A percentile compares a stretch with the other conserved stretches of the same genome.
These are phyloP conservation scores for Hippocampus mohnikei DNA, from an alignment of 2,113 vertebrate genomes.

Conservation along the genomic window DNA sequence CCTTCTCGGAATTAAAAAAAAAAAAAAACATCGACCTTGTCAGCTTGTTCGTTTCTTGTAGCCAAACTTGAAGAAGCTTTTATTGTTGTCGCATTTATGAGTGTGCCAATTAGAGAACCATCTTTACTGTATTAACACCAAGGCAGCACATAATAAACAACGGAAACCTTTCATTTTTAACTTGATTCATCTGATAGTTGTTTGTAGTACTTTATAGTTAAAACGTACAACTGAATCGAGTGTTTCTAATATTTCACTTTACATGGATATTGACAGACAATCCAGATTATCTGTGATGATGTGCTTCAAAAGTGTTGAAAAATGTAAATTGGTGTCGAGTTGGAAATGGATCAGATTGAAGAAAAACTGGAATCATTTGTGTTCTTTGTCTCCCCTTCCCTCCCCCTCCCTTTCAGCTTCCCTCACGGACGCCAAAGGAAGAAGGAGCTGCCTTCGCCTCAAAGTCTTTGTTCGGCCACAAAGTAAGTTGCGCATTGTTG, in stretches of 20 bases:
- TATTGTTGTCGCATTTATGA: not conserved
- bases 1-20: not conserved
- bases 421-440: slow-evolving; percentile 85
- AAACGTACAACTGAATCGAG: not conserved
- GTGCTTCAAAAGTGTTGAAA: not conserved
- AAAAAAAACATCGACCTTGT: slow-evolving; percentile 39
- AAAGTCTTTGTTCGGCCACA: slow-evolving; percentile 94
- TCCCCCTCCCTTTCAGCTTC: slow-evolving; percentile 77
- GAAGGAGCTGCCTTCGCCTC: slow-evolving; percentile 89
- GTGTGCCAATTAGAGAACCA: not conserved
- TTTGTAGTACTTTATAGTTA: not conserved
- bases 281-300: not conserved
- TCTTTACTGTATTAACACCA: not conserved
- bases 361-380: not conserved
- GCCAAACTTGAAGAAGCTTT: not conserved
- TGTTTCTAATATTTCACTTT: not conserved
- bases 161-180: no score
- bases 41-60: slow-evolving; percentile 2
- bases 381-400: no score
- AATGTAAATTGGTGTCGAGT: not conserved
- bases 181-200: not conserved
- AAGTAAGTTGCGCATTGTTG: slow-evolving; percentile 80
- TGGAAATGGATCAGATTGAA: not conserved
- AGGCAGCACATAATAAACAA: no score
- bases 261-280: not conserved